Evolutionary conservation across 2,113 vertebrate species (phyloP), one percentile per base, ranked within the genome.

Genomic region (Neolamprologus hecqui): DNA sequence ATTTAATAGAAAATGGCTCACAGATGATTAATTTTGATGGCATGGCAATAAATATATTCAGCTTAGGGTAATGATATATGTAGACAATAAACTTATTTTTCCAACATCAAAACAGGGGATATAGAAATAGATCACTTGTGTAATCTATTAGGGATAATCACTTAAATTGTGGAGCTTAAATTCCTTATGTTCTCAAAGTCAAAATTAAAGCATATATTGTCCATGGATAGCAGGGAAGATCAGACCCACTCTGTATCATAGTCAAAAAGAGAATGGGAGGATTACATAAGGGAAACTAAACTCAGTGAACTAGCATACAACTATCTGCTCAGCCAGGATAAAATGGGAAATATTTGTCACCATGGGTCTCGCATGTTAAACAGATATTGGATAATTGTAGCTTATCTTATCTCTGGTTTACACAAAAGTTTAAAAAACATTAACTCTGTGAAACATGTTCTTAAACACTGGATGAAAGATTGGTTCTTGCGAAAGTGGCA

Each of bases 171-270:
- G 14, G 1, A 28, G 2, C 21, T 75, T 75, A 19, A 47, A 47
- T 75, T 28, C 14, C 23, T 0, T 0, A 31, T 0, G 14, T 26
- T 10, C 8, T 28, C 4, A 75, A 9, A 70, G 65, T 23, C 1
- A 0, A 70, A 75, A 47, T 75, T 4, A 75, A 23, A 28, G 6
- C 40, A 26, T 28, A 77, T 51, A 77, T 7, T 75, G 23, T 49
- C 70, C 40, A 75, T 49, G 4, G 45, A 49, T 77, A 49, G 70
- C 70, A 6, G 70, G 45, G 26, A 77, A n/a, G 70, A 77, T 49
- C 2, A 0, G 60, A 77, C 9, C 23, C 23, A 47, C 10, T 77
- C 17, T 6, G 40, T 31, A 49, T 77, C 73, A 51, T 31, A 49
- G 73, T 51, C 17, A 49, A n/a, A 51, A 77, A 77, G 40, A 77